Evolutionary conservation across 2,113 vertebrate species (phyloP).

Genomic region (Lampris megalopsis): DNA sequence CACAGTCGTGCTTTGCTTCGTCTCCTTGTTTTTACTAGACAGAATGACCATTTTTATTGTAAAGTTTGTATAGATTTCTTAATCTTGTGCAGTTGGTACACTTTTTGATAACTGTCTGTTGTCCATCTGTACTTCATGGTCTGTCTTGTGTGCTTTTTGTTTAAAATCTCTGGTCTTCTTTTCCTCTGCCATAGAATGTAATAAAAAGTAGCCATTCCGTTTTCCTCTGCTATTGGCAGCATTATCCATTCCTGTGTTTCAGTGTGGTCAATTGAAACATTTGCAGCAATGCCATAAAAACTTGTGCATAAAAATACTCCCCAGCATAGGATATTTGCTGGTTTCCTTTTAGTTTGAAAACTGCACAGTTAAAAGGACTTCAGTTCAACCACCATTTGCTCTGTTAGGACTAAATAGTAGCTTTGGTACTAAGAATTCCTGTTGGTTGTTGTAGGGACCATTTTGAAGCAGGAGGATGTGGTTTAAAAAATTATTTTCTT

Average conservation of each 20-base stretch:
- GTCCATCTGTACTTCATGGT: slow-evolving; percentile 57
- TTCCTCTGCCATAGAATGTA: slow-evolving; percentile 50
- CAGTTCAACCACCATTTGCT: slow-evolving; percentile 1
- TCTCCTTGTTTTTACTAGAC: slow-evolving; percentile 83
- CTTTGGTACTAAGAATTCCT: slow-evolving; percentile 10
- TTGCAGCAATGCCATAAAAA: slow-evolving; percentile 1
- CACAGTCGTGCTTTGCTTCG: slow-evolving; percentile 87
- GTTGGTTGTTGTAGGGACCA: slow-evolving; percentile 6
- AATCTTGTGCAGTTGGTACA: slow-evolving; percentile 91
- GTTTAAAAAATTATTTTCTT: slow-evolving; percentile 33
- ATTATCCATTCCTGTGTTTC: slow-evolving; percentile 48
- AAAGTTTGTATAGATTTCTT: slow-evolving; percentile 97
- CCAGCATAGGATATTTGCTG: slow-evolving; percentile 5
- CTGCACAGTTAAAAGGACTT: slow-evolving; percentile 14
- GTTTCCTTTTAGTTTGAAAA: slow-evolving; percentile 24
- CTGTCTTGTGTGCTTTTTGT: slow-evolving; percentile 56
- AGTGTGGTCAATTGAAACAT: slow-evolving; percentile 18
- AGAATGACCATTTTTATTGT: slow-evolving; percentile 85
- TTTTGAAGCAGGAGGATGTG: neutral
- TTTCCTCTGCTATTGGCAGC: slow-evolving; percentile 34
- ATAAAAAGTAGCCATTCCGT: slow-evolving; percentile 56
- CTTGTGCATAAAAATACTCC: slow-evolving; percentile 11
- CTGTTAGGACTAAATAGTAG: slow-evolving; percentile 12
- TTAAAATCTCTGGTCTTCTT: slow-evolving; percentile 6
- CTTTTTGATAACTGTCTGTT: slow-evolving; percentile 78